Percentiles rank a stretch among this genome's conserved stretches.
These are phyloP conservation scores for Hydrolagus colliei DNA, from an alignment of 2,797 vertebrate species.

Conservation along the genomic window DNA sequence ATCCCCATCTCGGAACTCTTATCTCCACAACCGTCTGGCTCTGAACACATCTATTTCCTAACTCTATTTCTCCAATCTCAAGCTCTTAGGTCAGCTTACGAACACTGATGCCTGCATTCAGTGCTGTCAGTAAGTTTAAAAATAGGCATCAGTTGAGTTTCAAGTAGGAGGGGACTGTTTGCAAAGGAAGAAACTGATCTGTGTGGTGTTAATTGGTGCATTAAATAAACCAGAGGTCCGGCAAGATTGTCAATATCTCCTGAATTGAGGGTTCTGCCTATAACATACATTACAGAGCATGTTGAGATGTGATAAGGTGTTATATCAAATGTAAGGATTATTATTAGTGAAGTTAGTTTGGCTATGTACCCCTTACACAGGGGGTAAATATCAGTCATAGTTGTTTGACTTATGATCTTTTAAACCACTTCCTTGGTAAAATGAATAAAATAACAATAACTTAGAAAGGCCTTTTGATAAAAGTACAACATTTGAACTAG, in stretches of 20 bases:
- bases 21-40: background rate
- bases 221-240: background rate
- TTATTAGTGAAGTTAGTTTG: background rate
- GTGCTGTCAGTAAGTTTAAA: slow-evolving; percentile 3
- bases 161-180: background rate
- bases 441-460: too few species aligned
- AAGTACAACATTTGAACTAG: background rate
- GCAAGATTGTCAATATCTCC: background rate
- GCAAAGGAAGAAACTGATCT: background rate
- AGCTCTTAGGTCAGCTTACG: background rate
- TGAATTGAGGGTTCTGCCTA: background rate
- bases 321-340: background rate
- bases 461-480: background rate
- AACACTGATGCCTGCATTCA: background rate
- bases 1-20: background rate
- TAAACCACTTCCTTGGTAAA: background rate
- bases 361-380: background rate
- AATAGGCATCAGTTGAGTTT: background rate
- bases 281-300: background rate
- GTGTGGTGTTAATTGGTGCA: slow-evolving; percentile 8
- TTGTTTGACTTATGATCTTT: background rate
- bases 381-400: background rate
- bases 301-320: too few species aligned
- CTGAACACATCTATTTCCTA: background rate
- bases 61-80: background rate